Conservation (phyloP, 2,888 invertebrate species). For the Steinernema scapterisci region DNA sequence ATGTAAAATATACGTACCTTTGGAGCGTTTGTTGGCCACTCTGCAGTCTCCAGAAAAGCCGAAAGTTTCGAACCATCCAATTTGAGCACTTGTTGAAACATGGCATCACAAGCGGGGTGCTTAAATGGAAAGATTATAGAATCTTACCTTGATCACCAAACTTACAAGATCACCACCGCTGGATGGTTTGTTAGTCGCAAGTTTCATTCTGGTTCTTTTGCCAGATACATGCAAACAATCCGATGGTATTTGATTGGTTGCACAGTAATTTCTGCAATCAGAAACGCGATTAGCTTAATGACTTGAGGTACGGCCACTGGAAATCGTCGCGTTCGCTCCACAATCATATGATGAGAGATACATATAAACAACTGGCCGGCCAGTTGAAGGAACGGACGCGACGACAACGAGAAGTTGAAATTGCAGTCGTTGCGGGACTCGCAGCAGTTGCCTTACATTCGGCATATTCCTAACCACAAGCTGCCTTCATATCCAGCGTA, state of each 20-base stretch:
- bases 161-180: constrained; percentile 21
- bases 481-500: too few relatives aligned
- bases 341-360: too few relatives aligned
- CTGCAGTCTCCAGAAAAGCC: neutral
- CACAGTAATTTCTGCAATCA: neutral
- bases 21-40: constrained; percentile 17
- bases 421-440: neutral
- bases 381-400: neutral
- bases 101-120: constrained; percentile 6
- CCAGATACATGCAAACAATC: constrained; percentile 16
- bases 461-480: neutral
- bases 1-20: neutral
- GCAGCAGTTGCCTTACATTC: neutral
- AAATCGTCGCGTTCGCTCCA: too few relatives aligned
- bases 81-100: constrained; percentile 12
- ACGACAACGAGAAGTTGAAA: neutral
- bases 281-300: too few relatives aligned
- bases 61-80: neutral
- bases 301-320: too few relatives aligned
- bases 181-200: neutral
- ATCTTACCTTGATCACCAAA: neutral
- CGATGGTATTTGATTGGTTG: constrained; percentile 4
- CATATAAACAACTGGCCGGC: too few relatives aligned
- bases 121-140: neutral
- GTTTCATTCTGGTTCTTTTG: neutral